Conservation (phyloP, 2,113 vertebrate species). For the Oryzias curvinotus region DNA sequence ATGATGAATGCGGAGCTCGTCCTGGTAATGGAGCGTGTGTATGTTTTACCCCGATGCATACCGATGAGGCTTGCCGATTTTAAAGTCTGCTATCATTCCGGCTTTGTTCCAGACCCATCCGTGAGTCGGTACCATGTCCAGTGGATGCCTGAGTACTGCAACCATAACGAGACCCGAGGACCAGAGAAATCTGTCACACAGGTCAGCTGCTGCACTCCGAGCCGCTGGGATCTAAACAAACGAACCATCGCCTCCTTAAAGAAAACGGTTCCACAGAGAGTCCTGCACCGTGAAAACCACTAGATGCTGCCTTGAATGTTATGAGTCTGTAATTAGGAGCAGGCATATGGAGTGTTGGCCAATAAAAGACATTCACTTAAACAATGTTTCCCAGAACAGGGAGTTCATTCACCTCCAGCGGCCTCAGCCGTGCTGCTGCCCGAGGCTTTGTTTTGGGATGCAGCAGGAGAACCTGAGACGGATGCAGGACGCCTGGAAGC, state of each 20-base stretch:
- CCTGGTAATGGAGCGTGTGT: background rate
- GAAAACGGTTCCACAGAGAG: constrained; percentile 42
- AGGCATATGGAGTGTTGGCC: constrained; percentile 62
- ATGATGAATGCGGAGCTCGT: background rate
- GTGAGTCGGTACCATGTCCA: constrained; percentile 85
- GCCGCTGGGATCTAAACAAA: constrained; percentile 28
- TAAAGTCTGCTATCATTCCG: background rate
- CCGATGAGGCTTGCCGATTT: background rate
- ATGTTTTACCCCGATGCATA: background rate
- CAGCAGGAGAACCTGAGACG: constrained; percentile 10
- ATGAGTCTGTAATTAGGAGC: constrained; percentile 64
- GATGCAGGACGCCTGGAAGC: constrained; percentile 42
- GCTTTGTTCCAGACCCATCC: constrained; percentile 69
- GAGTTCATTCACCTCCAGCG: constrained; percentile 42
- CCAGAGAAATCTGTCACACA: constrained; percentile 83
- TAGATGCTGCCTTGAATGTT: constrained; percentile 63
- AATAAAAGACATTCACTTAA: constrained; percentile 69
- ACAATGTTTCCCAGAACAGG: constrained; percentile 67
- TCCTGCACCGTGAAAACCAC: constrained; percentile 42
- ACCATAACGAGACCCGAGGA: constrained; percentile 82
- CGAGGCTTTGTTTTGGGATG: constrained; percentile 29
- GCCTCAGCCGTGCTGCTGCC: constrained; percentile 29
- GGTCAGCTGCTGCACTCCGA: constrained; percentile 59
- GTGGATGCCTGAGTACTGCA: constrained; percentile 87
- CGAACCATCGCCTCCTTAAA: background rate